Percentiles rank a stretch among this genome's conserved stretches.
Conservation (phyloP, 2,888 invertebrate species). For the Alitta virens region DNA sequence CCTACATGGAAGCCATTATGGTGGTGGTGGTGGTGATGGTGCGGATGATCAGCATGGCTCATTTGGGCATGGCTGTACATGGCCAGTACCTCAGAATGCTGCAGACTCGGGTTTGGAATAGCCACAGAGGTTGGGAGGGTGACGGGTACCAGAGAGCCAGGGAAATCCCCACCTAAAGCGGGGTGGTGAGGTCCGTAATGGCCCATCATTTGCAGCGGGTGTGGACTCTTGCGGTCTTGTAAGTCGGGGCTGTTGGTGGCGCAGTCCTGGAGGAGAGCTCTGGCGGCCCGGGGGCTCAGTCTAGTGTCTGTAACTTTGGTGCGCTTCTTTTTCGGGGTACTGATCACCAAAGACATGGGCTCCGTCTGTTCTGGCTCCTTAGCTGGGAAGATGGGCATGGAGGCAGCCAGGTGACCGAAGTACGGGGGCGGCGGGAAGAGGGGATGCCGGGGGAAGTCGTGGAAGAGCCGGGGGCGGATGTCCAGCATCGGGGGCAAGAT, state of each 20-base stretch:
- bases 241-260: neutral
- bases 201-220: neutral
- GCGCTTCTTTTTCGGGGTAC: conserved; percentile 88
- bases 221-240: neutral
- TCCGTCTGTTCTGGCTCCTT: conserved; percentile 62
- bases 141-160: conserved; percentile 61
- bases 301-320: conserved; percentile 79
- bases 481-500: conserved; percentile 26
- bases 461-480: conserved; percentile 18
- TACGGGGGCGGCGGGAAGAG: conserved; percentile 66
- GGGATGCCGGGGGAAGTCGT: conserved; percentile 43
- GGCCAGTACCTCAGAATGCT: conserved; percentile 58
- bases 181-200: conserved; percentile 26
- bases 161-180: conserved; percentile 33
- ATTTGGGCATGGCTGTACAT: conserved; percentile 60
- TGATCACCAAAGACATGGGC: conserved; percentile 89
- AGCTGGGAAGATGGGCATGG: conserved; percentile 26
- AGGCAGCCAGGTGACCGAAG: conserved; percentile 68
- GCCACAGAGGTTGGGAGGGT: conserved; percentile 93
- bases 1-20: conserved; percentile 17
- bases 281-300: conserved; percentile 51
- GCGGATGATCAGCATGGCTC: conserved; percentile 25
- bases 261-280: conserved; percentile 42
- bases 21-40: conserved; percentile 60
- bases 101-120: conserved; percentile 92